Evolutionary conservation across 2,113 vertebrate genomes (phyloP), one percentile per base, ranked within the genome.

Genomic region (Pycnonotus jocosus): DNA sequence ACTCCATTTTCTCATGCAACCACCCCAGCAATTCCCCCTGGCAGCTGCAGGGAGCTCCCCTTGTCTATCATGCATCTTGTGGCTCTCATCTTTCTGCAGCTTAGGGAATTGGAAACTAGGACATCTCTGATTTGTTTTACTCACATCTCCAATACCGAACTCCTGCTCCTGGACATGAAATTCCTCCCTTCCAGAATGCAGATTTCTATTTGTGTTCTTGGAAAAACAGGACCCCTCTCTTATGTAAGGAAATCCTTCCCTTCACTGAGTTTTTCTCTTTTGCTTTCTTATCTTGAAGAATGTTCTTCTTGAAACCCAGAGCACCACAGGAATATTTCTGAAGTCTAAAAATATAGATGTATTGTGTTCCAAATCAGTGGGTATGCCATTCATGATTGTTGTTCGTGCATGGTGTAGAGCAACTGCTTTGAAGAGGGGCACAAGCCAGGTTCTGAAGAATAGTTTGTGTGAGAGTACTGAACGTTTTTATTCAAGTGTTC

Each of bases 1-100:
- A 5, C 9, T 84, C 25, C 13, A 14, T 42, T 78, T 35, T 16
- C 15, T 5, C 14, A 6, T 4, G 10, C 23, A 25, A 4, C 3
- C 21, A 33, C 2, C 4, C 37, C 6, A 50, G 24, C 0, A 2
- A 12, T 17, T 30, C 40, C 38, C 24, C 18, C 8, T 0, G 3
- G 7, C 28, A 50, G 31, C 22, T 45, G 24, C 33, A 60, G 30
- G 20, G 54, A 73, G 21, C 13, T 81, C 12, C 33, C 16, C 17
- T 16, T 28, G 15, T 37, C 44, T 66, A 3, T 38, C 37, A 38
- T 11, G 4, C 2, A 3, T 40, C 25, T 54, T 51, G 18, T 65
- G 45, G 9, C 18, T 81, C 44, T 60, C 25, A 58, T 15, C 35
- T 42, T 79, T 87, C 40, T 68, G 40, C 24, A 72, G 10, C 10